phyloP scores from a whole-genome alignment of 2,797 vertebrate species.

The Eulemur mongoz region DNA sequence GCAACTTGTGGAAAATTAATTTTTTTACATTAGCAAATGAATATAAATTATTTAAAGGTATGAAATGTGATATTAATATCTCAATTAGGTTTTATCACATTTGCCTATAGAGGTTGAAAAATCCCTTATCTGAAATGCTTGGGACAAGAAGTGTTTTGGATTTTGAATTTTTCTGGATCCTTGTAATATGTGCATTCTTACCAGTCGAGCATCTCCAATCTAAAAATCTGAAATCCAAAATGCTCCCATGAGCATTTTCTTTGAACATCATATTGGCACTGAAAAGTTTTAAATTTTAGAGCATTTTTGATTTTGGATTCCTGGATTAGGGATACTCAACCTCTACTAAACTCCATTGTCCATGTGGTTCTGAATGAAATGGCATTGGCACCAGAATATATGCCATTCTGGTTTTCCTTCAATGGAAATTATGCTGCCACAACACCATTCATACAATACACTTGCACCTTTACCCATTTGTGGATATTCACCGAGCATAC shows the following conservation, averaged over 20 bases:
- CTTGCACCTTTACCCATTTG: not conserved
- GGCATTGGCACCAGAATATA: fast-evolving
- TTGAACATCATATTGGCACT: not conserved
- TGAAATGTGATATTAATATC: not conserved
- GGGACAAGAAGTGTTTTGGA: not conserved
- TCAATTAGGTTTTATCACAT: not conserved
- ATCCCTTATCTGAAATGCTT: not conserved
- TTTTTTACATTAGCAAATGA: not conserved
- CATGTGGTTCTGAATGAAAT: not conserved
- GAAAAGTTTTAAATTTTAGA: not conserved
- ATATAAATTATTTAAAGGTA: not conserved
- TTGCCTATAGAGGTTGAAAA: not conserved
- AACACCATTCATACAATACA: not conserved
- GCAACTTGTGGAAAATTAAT: not conserved
- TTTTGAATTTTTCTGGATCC: not conserved
- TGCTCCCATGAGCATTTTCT: not conserved
- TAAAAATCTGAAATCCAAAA: not conserved
- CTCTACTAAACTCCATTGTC: not conserved
- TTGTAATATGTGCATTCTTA: not conserved
- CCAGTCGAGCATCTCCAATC: not conserved
- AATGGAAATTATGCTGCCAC: not conserved
- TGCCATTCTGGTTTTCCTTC: not conserved
- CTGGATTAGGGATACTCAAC: not conserved
- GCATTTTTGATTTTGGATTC: not conserved
- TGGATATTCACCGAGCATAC: not conserved